phyloP scores from a whole-genome alignment of 2,113 vertebrate species.

The Aldabrachelys gigantea region DNA sequence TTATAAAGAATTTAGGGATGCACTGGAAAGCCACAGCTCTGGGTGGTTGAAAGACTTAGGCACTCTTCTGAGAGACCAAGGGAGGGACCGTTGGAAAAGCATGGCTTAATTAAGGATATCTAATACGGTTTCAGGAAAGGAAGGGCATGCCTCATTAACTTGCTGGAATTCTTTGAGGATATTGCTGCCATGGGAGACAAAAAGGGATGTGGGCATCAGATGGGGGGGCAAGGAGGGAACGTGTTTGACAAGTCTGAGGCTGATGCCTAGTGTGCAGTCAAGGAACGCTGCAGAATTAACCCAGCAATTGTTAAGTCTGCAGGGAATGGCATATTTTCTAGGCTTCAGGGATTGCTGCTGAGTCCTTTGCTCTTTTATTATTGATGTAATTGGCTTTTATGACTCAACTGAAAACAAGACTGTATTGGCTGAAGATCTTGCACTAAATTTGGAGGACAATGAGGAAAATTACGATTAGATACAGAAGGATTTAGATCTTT shows the following conservation, averaged over 20 bases:
- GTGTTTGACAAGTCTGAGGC: slow-evolving; percentile 7
- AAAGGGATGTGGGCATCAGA: slow-evolving; percentile 59
- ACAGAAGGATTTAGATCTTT: slow-evolving; percentile 39
- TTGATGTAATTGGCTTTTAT: slow-evolving; percentile 38
- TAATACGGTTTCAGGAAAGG: slow-evolving; percentile 76
- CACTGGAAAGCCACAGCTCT: slow-evolving; percentile 62
- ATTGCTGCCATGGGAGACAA: slow-evolving; percentile 62
- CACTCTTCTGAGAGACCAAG: slow-evolving; percentile 64
- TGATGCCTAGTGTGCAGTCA: background rate
- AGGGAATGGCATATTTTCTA: slow-evolving; percentile 6
- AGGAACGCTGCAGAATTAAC: background rate
- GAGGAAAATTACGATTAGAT: slow-evolving; percentile 57
- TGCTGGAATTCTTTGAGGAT: slow-evolving; percentile 76
- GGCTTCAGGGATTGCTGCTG: background rate
- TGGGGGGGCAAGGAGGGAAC: background rate
- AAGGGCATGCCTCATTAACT: slow-evolving; percentile 76
- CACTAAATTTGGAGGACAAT: slow-evolving; percentile 28
- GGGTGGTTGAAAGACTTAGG: slow-evolving; percentile 66
- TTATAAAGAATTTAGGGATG: slow-evolving; percentile 72
- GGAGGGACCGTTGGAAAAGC: slow-evolving; percentile 72
- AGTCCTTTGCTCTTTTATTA: slow-evolving; percentile 4
- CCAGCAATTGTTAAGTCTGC: background rate
- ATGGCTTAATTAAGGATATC: slow-evolving; percentile 78
- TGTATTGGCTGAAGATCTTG: background rate
- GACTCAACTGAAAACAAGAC: slow-evolving; percentile 25